Conservation (phyloP, 2,888 invertebrate genomes). For the Nomada flava region DNA sequence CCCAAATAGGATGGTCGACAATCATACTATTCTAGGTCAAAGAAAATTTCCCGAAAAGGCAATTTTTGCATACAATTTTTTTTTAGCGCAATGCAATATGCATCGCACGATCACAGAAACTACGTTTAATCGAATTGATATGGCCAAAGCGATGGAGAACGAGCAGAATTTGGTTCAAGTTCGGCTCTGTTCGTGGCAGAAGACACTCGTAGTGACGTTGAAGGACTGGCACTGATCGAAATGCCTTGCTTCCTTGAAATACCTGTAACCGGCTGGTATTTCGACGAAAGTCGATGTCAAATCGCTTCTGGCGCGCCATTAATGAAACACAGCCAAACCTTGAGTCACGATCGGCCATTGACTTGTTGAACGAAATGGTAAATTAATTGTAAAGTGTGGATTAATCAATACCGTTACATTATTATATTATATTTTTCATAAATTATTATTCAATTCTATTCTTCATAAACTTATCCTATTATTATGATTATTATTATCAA, state of each 20-base stretch:
- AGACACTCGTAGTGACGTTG: conserved; percentile 48
- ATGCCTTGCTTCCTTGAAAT: conserved; percentile 73
- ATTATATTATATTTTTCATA: no score
- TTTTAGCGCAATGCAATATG: not conserved
- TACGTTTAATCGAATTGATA: conserved; percentile 40
- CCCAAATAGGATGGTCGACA: no score
- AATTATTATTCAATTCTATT: no score
- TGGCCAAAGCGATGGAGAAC: not conserved
- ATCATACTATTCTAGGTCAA: no score
- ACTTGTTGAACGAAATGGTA: conserved; percentile 53
- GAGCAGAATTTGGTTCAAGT: conserved; percentile 34
- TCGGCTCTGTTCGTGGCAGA: conserved; percentile 44
- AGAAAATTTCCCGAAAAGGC: no score
- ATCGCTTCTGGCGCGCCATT: conserved; percentile 53
- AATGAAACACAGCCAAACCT: conserved; percentile 72
- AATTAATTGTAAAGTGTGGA: conserved; percentile 61
- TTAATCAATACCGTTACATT: not conserved
- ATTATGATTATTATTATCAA: no score
- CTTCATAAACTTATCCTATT: no score
- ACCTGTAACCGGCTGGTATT: conserved; percentile 56
- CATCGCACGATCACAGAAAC: not conserved
- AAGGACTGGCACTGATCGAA: conserved; percentile 74
- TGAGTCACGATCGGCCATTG: conserved; percentile 45
- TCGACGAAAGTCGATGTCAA: conserved; percentile 63
- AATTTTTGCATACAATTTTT: no score